phyloP scores from a whole-genome alignment of 1,140 invertebrate species.

The Papilio polyxenes region DNA sequence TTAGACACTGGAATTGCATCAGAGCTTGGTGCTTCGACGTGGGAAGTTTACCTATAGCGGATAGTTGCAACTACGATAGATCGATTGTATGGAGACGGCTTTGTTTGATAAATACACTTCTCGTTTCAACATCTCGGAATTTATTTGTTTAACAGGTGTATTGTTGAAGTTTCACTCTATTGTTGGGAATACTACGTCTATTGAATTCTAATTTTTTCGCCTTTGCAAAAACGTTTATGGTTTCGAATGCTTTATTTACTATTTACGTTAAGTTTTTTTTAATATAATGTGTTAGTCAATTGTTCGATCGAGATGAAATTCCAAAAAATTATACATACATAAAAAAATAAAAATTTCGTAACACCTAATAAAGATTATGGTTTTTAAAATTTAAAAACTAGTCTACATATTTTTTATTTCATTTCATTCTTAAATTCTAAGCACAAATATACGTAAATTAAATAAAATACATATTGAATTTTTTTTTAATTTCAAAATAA shows the following conservation, averaged over 20 bases:
- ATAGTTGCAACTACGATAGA: conserved; percentile 37
- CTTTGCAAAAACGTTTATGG: neutral
- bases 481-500: neutral
- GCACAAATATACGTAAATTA: too few relatives aligned
- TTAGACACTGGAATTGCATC: conserved; percentile 74
- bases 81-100: conserved; percentile 48
- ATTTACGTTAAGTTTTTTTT: neutral
- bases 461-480: too few relatives aligned
- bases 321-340: too few relatives aligned
- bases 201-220: neutral
- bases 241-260: neutral
- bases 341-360: too few relatives aligned
- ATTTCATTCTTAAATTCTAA: too few relatives aligned
- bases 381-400: too few relatives aligned
- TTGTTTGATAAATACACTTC: conserved; percentile 20
- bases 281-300: neutral
- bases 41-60: conserved; percentile 64
- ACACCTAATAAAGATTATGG: too few relatives aligned
- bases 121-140: neutral
- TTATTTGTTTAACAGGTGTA: neutral
- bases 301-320: too few relatives aligned
- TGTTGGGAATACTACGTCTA: neutral
- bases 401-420: too few relatives aligned
- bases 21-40: conserved; percentile 63
- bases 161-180: neutral